Conservation (phyloP, 2,888 invertebrate species). For the Melangyna quadrimaculata region DNA sequence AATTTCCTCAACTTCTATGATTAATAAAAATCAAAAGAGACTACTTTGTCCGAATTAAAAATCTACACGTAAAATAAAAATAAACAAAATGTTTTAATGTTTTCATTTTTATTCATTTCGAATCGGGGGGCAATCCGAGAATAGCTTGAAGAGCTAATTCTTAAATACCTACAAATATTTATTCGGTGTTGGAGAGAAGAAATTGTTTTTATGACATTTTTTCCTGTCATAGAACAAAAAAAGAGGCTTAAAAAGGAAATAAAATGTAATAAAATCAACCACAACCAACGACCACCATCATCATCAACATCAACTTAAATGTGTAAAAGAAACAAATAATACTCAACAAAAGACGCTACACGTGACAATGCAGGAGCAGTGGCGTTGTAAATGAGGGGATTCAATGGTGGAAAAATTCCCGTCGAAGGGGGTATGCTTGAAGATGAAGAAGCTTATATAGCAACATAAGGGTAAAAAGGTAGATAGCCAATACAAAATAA, state of each 20-base stretch:
- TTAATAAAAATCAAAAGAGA: neutral
- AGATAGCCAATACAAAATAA: too few relatives aligned
- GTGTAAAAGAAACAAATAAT: neutral
- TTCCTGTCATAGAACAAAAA: slow-evolving; percentile 22
- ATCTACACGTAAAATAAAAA: slow-evolving; percentile 3
- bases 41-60: neutral
- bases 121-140: slow-evolving; percentile 16
- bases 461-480: too few relatives aligned
- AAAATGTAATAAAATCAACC: slow-evolving; percentile 55
- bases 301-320: slow-evolving; percentile 42
- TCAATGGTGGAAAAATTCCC: neutral
- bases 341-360: neutral
- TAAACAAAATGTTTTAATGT: slow-evolving; percentile 58
- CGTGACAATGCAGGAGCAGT: neutral
- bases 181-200: neutral
- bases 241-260: slow-evolving; percentile 18
- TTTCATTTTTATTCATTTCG: slow-evolving; percentile 42
- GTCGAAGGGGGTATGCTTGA: too few relatives aligned
- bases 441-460: too few relatives aligned
- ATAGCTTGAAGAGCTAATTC: slow-evolving; percentile 24
- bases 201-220: slow-evolving; percentile 53
- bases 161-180: too few relatives aligned
- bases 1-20: neutral
- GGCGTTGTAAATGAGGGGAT: neutral
- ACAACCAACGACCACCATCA: slow-evolving; percentile 48